A percentile compares a stretch with the other conserved stretches of the same genome.
Conservation (phyloP, 2,888 invertebrate species). For the Ctenicera cuprea region DNA sequence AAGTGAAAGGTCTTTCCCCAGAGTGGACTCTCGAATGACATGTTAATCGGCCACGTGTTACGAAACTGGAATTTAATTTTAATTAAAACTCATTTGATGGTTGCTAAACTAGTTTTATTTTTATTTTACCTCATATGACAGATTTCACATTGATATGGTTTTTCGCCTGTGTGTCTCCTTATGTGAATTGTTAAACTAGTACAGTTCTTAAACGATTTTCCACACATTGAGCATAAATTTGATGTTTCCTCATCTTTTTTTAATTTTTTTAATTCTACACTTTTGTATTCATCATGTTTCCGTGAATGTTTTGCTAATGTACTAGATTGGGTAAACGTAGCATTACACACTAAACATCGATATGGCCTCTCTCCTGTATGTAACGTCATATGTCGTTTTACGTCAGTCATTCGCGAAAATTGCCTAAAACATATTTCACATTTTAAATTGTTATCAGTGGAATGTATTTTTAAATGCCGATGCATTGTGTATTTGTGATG, state of each 20-base stretch:
- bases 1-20: constrained; percentile 20
- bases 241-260: constrained; percentile 52
- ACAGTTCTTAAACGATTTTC: constrained; percentile 64
- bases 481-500: constrained; percentile 59
- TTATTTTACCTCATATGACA: constrained; percentile 61
- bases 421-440: constrained; percentile 59
- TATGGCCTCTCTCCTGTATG: constrained; percentile 63
- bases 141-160: constrained; percentile 62
- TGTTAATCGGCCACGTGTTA: constrained; percentile 63
- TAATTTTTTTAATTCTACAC: constrained; percentile 37
- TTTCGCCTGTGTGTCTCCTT: constrained; percentile 52
- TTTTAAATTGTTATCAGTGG: constrained; percentile 54
- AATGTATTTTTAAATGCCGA: constrained; percentile 61
- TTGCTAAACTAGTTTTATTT: no score
- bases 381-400: constrained; percentile 63
- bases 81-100: background rate
- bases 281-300: constrained; percentile 56
- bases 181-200: constrained; percentile 63
- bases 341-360: constrained; percentile 59
- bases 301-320: constrained; percentile 60
- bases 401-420: constrained; percentile 61
- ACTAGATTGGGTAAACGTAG: constrained; percentile 62
- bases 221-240: constrained; percentile 65
- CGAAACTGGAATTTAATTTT: constrained; percentile 61
- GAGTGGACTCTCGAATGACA: constrained; percentile 57